Percentiles rank a stretch among this genome's conserved stretches.
Evolutionary conservation across 2,113 vertebrate genomes (phyloP).

Genomic region (Anas platyrhynchos): DNA sequence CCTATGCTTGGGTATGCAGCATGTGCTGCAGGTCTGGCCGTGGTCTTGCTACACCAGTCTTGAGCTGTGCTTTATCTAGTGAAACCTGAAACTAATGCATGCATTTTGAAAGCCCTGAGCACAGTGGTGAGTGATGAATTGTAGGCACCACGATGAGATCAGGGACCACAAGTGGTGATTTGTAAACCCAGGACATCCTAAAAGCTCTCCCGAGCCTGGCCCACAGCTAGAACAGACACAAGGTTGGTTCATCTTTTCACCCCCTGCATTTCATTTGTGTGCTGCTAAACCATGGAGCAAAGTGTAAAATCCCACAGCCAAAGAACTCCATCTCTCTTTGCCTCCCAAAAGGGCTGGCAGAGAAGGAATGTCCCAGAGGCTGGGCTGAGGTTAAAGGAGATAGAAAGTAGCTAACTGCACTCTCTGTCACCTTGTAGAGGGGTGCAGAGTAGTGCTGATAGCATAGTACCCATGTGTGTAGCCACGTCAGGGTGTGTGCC

Average conservation of each 20-base stretch:
- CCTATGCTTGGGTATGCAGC: fast-evolving
- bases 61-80: fast-evolving
- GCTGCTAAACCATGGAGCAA: background rate
- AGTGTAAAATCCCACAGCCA: background rate
- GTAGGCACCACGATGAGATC: background rate
- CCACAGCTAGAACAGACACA: background rate
- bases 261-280: background rate
- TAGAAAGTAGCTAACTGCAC: background rate
- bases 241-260: background rate
- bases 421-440: background rate
- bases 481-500: fast-evolving
- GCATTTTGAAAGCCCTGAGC: background rate
- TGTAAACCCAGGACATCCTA: background rate
- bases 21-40: fast-evolving
- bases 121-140: fast-evolving
- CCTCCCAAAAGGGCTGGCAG: background rate
- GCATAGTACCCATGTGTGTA: background rate
- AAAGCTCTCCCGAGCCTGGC: background rate
- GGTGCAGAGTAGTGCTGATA: background rate
- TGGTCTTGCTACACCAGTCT: background rate
- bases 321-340: background rate
- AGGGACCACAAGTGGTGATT: background rate
- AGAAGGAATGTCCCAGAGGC: fast-evolving
- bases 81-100: fast-evolving
- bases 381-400: background rate